Conservation (phyloP, 2,888 invertebrate genomes). For the Amphiduros pacificus region DNA sequence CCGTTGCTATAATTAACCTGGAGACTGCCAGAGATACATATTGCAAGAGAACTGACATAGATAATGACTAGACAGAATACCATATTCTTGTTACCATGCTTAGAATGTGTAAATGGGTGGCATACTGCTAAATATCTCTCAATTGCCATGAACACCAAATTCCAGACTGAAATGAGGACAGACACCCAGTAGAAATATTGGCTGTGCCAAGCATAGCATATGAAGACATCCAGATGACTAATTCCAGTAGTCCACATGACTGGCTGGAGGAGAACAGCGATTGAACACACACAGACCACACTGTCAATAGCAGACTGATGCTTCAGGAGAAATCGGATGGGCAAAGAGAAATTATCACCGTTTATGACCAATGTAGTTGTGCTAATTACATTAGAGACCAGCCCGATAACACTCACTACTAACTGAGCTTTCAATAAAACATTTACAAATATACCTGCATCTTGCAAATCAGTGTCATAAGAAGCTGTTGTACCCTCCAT, state of each 20-base stretch:
- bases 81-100: constrained; percentile 10
- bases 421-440: too few relatives aligned
- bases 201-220: constrained; percentile 30
- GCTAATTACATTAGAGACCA: too few relatives aligned
- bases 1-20: constrained; percentile 16
- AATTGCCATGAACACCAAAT: constrained; percentile 24
- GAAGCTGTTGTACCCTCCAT: too few relatives aligned
- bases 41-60: constrained; percentile 17
- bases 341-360: too few relatives aligned
- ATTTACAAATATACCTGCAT: too few relatives aligned
- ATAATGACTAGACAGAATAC: constrained; percentile 9
- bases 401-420: too few relatives aligned
- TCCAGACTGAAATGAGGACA: constrained; percentile 28
- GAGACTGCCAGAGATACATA: constrained; percentile 26
- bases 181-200: constrained; percentile 30
- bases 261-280: too few relatives aligned
- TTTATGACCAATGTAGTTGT: too few relatives aligned
- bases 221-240: constrained; percentile 20
- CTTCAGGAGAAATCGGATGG: too few relatives aligned
- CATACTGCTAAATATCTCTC: constrained; percentile 28
- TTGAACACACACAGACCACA: too few relatives aligned
- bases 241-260: constrained; percentile 26
- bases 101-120: neutral
- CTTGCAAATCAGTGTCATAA: too few relatives aligned
- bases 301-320: too few relatives aligned